phyloP scores from a whole-genome alignment of 2,888 invertebrate genomes.

The Ochlodes sylvanus region DNA sequence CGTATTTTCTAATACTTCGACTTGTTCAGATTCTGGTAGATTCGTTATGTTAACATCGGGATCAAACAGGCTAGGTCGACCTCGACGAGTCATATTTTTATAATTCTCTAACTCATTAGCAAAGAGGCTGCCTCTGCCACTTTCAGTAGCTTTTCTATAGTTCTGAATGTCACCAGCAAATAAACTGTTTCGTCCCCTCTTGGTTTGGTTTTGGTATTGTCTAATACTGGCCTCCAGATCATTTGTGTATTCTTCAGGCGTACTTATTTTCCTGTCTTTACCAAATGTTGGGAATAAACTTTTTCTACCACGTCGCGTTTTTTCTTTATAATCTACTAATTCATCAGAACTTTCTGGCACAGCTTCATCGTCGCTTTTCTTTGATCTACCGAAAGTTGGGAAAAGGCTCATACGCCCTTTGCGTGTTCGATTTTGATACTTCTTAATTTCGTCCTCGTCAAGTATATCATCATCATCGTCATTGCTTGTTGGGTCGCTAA shows the following conservation, averaged over 20 bases:
- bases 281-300: conserved; percentile 78
- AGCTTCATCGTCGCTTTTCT: conserved; percentile 63
- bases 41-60: conserved; percentile 71
- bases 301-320: conserved; percentile 67
- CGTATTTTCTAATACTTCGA: conserved; percentile 90
- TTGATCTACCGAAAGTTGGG: conserved; percentile 71
- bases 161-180: conserved; percentile 61
- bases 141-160: conserved; percentile 54
- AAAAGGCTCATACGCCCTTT: conserved; percentile 74
- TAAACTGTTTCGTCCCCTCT: conserved; percentile 62
- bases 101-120: conserved; percentile 70
- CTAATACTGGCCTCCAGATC: conserved; percentile 74
- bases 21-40: conserved; percentile 76
- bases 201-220: conserved; percentile 69
- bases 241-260: conserved; percentile 57
- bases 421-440: conserved; percentile 73
- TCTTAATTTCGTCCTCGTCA: conserved; percentile 73
- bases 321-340: conserved; percentile 73
- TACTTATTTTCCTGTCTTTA: conserved; percentile 69
- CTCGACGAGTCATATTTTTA: conserved; percentile 69
- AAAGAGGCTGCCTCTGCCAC: conserved; percentile 54
- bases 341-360: conserved; percentile 79
- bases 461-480: conserved; percentile 72
- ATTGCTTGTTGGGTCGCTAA: conserved; percentile 63
- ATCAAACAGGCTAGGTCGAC: conserved; percentile 77